Evolutionary conservation across 92 coral and sea anemone genomes (phyloP), one percentile per base, ranked within the genome.

Genomic region (Siderastrea siderea): DNA sequence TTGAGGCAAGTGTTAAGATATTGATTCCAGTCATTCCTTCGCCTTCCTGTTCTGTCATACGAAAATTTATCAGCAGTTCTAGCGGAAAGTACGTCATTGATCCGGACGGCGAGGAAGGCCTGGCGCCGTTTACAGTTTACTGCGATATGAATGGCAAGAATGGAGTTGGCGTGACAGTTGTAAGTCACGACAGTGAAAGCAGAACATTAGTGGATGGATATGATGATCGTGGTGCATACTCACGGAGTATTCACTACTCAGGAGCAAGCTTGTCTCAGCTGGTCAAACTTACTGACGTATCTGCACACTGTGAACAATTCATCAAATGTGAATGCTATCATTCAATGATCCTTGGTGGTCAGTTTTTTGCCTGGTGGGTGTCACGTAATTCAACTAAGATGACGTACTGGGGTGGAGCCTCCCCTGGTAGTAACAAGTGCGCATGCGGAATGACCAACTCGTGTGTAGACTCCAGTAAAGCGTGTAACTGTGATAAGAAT

Each of bases 111-210:
- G 38, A 26, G 38, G 38, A 0, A 26, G 38, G 38, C 63, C 74
- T 50, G 45, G 50, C 79, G 1, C 63, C 85, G 11, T 84, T 89
- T 69, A 52, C 48, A 50, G 89, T 44, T 15, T 78, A 63, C 68
- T 89, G 92, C 68, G 89, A 89, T 53, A 91, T 91, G 94, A 50
- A 45, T 17, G 89, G 82, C 78, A 86, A 80, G 70, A 87, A 63
- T 59, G 91, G 82, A 17, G 69, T 62, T 62, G 86, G 91, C 82
- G 91, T 87, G 91, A 91, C 94, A 86, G 79, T 74, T 57, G 61
- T 86, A 3, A 83, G 88, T 79, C 94, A 91, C 84, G 76, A 81
- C 85, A 86, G 82, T 70, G 88, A 91, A 38, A 64, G 71, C 61
- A 86, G 91, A 75, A 87, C 86, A 59, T 66, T 58, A 13, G 91